phyloP scores from a whole-genome alignment of 2,113 vertebrate species.

The Phoxinus phoxinus region DNA sequence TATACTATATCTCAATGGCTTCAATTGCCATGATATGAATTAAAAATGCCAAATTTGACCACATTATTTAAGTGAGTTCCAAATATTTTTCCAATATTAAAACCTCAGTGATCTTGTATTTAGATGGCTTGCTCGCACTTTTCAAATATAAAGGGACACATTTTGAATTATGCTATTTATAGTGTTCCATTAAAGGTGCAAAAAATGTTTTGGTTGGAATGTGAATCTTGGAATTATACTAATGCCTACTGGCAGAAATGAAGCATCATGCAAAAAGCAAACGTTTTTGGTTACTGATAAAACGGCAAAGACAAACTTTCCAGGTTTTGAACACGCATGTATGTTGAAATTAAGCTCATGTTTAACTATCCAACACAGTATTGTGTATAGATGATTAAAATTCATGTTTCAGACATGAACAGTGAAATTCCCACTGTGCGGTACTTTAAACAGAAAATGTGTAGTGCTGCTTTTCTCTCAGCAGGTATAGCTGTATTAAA shows the following conservation, averaged over 20 bases:
- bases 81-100: too few species aligned
- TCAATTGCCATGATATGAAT: neutral
- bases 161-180: too few species aligned
- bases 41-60: neutral
- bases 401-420: slow-evolving; percentile 35
- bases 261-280: too few species aligned
- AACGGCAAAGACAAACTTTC: neutral
- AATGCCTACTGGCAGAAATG: too few species aligned
- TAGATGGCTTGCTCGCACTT: neutral
- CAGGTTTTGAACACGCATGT: neutral
- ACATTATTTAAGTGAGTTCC: neutral
- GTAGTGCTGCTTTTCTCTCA: slow-evolving; percentile 18
- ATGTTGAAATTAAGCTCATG: neutral
- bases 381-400: slow-evolving; percentile 6
- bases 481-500: slow-evolving; percentile 11
- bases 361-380: neutral
- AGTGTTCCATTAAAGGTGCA: too few species aligned
- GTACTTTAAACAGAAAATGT: neutral
- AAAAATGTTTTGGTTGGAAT: too few species aligned
- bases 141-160: too few species aligned
- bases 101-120: neutral
- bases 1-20: neutral
- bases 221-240: too few species aligned
- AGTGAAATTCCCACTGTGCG: slow-evolving; percentile 18
- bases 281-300: too few species aligned